Evolutionary conservation across 2,113 vertebrate species (phyloP).

Genomic region (Mixornis gularis): DNA sequence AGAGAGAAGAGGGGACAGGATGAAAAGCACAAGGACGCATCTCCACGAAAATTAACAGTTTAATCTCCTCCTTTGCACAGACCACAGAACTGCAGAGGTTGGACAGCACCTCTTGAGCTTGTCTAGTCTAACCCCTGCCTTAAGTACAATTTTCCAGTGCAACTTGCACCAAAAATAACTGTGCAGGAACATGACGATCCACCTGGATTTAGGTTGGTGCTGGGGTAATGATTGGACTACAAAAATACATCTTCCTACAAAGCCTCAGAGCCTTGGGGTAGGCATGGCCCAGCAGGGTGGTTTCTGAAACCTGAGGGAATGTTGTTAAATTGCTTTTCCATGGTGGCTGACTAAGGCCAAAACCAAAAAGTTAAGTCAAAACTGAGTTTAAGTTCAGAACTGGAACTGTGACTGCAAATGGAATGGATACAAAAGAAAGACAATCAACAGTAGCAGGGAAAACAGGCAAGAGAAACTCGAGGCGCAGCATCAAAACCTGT

Average conservation of each 20-base stretch:
- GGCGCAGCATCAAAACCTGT: background rate
- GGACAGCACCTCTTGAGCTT: background rate
- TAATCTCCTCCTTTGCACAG: background rate
- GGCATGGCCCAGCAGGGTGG: background rate
- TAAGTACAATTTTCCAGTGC: background rate
- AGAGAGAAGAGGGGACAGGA: background rate
- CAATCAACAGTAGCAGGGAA: rapidly evolving
- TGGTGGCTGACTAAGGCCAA: background rate
- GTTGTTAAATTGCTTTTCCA: background rate
- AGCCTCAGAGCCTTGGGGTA: background rate
- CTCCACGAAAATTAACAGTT: background rate
- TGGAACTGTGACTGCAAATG: background rate
- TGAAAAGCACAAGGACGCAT: background rate
- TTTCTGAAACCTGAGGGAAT: background rate
- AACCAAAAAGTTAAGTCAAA: background rate
- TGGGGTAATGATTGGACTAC: background rate
- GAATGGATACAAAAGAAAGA: background rate
- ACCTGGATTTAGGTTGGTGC: background rate
- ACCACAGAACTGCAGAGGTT: background rate
- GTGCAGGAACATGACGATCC: background rate
- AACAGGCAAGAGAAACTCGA: background rate
- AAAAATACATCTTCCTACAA: background rate
- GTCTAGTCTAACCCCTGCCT: background rate
- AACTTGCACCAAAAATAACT: slow-evolving; percentile 2
- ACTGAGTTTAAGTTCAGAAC: background rate